These are phyloP conservation scores for Chaenocephalus aceratus DNA, from an alignment of 2,113 vertebrate genomes.

Conservation along the genomic window DNA sequence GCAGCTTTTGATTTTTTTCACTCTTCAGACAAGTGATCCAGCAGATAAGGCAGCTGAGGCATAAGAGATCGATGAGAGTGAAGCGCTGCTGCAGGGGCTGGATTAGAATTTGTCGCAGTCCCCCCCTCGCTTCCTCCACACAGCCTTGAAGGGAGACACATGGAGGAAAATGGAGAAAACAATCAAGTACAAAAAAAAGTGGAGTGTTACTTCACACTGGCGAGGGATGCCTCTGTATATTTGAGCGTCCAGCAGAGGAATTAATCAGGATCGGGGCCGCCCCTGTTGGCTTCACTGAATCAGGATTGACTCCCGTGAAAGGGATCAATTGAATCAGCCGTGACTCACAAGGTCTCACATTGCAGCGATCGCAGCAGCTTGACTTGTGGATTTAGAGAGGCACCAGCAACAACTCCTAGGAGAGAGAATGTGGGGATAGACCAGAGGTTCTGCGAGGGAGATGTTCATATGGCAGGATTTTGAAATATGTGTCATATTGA, in stretches of 20 bases:
- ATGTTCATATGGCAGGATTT: slow-evolving; percentile 5
- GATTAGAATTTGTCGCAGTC: slow-evolving; percentile 78
- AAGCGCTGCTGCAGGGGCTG: slow-evolving; percentile 69
- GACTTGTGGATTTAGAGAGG: slow-evolving; percentile 43
- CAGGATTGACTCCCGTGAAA: slow-evolving; percentile 57
- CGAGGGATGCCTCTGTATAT: slow-evolving; percentile 19
- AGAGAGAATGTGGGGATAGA: slow-evolving; percentile 1
- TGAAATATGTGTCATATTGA: slow-evolving; percentile 44
- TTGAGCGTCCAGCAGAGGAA: slow-evolving; percentile 25
- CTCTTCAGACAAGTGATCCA: slow-evolving; percentile 65
- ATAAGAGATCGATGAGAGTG: slow-evolving; percentile 66
- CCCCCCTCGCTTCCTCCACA: slow-evolving; percentile 23
- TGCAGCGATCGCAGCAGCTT: slow-evolving; percentile 43
- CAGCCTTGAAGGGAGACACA: slow-evolving; percentile 5
- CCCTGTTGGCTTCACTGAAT: slow-evolving; percentile 45
- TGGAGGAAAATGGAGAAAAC: slow-evolving; percentile 35
- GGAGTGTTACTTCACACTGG: slow-evolving; percentile 17
- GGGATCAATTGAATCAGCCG: slow-evolving; percentile 59
- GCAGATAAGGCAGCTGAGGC: slow-evolving; percentile 66
- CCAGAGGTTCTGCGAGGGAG: slow-evolving; percentile 12
- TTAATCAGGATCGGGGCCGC: slow-evolving; percentile 54
- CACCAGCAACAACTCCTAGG: not conserved
- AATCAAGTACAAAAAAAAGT: slow-evolving; percentile 13
- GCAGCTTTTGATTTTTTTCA: slow-evolving; percentile 24
- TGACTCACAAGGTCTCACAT: slow-evolving; percentile 53